Conservation (phyloP, 2,113 vertebrate genomes). For the Lophius piscatorius region DNA sequence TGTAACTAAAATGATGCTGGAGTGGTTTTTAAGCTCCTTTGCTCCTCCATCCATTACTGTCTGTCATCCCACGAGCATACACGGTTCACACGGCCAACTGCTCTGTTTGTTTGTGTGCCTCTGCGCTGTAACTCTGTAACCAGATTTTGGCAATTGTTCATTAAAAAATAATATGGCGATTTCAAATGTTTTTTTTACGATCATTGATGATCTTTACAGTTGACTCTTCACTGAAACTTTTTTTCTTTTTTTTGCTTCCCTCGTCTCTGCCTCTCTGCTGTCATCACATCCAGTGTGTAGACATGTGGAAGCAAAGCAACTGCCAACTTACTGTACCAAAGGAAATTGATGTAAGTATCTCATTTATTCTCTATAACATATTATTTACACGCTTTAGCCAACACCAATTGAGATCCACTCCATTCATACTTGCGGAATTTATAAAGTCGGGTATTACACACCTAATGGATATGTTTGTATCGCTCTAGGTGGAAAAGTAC, state of each 20-base stretch:
- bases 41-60: too few relatives aligned
- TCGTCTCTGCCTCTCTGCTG: not conserved
- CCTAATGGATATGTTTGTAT: constrained; percentile 22
- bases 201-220: too few relatives aligned
- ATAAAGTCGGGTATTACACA: not conserved
- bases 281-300: constrained; percentile 85
- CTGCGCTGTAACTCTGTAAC: too few relatives aligned
- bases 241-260: constrained; percentile 11
- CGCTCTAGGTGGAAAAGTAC: constrained; percentile 93
- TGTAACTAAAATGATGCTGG: too few relatives aligned
- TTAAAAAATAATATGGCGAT: too few relatives aligned
- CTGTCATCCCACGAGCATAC: too few relatives aligned
- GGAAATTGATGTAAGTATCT: constrained; percentile 94
- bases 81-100: too few relatives aligned
- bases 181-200: too few relatives aligned
- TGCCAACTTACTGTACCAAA: constrained; percentile 90
- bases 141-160: too few relatives aligned
- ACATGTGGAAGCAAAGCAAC: constrained; percentile 95
- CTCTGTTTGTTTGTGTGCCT: not conserved
- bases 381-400: constrained; percentile 29
- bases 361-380: not conserved
- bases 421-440: not conserved
- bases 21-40: too few relatives aligned
- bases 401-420: constrained; percentile 3
- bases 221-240: too few relatives aligned